These are phyloP conservation scores for Anguilla pacifica DNA, from an alignment of 2,797 vertebrate genomes.

Conservation along the genomic window DNA sequence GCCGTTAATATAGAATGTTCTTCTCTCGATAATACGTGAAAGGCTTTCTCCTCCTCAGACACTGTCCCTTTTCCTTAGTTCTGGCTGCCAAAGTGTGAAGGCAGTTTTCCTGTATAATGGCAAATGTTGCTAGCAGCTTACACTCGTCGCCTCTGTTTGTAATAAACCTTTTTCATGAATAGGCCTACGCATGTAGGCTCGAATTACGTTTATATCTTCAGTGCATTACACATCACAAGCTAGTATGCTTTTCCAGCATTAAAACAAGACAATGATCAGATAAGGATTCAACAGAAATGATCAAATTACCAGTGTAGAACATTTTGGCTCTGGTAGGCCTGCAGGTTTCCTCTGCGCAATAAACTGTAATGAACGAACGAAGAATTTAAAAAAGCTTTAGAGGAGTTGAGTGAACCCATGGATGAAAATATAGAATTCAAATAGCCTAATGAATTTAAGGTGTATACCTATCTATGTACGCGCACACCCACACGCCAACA, in stretches of 20 bases:
- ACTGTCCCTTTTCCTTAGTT: conserved; percentile 15
- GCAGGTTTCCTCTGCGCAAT: not conserved
- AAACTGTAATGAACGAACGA: not conserved
- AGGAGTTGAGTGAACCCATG: not conserved
- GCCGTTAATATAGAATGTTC: conserved; percentile 68
- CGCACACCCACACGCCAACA: not conserved
- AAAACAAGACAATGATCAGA: not conserved
- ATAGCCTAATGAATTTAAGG: not conserved
- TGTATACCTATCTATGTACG: not conserved
- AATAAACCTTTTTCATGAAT: not conserved
- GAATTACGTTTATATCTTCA: conserved; percentile 15
- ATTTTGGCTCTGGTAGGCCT: not conserved
- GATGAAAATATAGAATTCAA: not conserved
- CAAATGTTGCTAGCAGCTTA: conserved; percentile 12
- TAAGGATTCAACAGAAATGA: not conserved
- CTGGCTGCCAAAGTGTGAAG: conserved; percentile 9
- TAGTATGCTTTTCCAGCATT: conserved; percentile 13
- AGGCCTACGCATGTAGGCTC: not conserved
- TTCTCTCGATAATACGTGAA: conserved; percentile 65
- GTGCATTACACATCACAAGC: not conserved
- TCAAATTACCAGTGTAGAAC: not conserved
- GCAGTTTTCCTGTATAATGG: conserved; percentile 16
- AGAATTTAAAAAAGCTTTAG: not conserved
- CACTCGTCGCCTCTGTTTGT: conserved; percentile 17
- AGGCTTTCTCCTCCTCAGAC: conserved; percentile 47